Evolutionary conservation across 2,113 vertebrate genomes (phyloP).

Genomic region (Scophthalmus maximus): DNA sequence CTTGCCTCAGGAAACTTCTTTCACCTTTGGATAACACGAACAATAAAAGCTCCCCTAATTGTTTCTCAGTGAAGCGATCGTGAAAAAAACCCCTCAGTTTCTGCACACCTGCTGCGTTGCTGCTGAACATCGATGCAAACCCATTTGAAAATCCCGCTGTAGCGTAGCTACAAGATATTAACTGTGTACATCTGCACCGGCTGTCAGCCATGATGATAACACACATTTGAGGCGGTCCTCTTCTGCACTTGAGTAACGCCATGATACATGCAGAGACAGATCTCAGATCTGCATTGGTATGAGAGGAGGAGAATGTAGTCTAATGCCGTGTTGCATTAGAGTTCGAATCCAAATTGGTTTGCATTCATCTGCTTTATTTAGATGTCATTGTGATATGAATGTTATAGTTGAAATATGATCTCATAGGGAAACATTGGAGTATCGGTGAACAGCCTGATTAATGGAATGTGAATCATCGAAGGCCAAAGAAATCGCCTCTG

Average conservation of each 20-base stretch:
- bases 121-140: neutral
- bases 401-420: neutral
- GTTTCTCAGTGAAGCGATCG: neutral
- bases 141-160: conserved; percentile 1
- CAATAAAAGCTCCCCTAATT: neutral
- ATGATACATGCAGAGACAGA: conserved; percentile 77
- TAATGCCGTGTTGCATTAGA: conserved; percentile 45
- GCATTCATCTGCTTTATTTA: conserved; percentile 26
- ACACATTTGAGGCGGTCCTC: conserved; percentile 21
- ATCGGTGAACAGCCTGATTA: conserved; percentile 4
- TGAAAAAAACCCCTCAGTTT: conserved; percentile 7
- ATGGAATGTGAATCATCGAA: conserved; percentile 13
- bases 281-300: conserved; percentile 76
- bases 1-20: neutral
- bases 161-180: neutral
- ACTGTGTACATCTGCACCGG: conserved; percentile 1
- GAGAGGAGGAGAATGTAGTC: conserved; percentile 41
- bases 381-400: conserved; percentile 9
- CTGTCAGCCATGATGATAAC: conserved; percentile 57
- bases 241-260: conserved; percentile 33
- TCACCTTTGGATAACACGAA: conserved; percentile 14
- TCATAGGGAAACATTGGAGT: neutral
- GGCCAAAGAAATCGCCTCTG: conserved; percentile 19
- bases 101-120: conserved; percentile 2
- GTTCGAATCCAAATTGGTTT: conserved; percentile 37